A percentile compares a stretch with the other conserved stretches of the same genome.
phyloP scores from a whole-genome alignment of 2,797 vertebrate genomes.

The Emydoidea blandingii region DNA sequence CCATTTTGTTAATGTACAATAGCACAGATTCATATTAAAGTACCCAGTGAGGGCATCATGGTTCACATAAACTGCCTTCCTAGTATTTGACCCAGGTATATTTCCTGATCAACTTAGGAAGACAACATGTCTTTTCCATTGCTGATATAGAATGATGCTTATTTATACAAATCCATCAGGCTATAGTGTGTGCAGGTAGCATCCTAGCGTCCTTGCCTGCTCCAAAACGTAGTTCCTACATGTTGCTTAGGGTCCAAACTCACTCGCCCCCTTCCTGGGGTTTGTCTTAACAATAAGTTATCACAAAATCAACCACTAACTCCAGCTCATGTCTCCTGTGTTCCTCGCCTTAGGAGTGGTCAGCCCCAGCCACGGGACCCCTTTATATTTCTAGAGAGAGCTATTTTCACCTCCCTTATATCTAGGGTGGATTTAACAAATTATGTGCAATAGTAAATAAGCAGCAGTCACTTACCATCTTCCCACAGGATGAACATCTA shows the following conservation, averaged over 20 bases:
- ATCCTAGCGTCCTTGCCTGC: neutral
- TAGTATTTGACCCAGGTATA: neutral
- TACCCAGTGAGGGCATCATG: neutral
- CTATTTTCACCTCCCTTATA: neutral
- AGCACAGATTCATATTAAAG: neutral
- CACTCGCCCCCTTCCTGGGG: neutral
- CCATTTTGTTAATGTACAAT: neutral
- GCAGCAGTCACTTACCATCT: neutral
- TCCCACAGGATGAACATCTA: neutral
- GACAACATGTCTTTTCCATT: neutral
- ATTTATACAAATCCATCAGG: neutral
- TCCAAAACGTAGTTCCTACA: neutral
- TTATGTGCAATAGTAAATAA: neutral
- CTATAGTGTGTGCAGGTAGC: accelerated
- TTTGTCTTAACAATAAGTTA: neutral
- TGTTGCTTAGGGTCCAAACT: neutral
- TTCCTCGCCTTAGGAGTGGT: neutral
- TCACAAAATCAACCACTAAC: neutral
- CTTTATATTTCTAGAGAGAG: neutral
- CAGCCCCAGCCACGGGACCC: neutral
- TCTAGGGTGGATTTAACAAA: neutral
- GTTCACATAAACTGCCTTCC: neutral
- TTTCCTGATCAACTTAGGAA: neutral
- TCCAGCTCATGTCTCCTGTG: neutral
- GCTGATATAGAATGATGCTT: neutral